Percentiles rank a stretch among this genome's conserved stretches.
phyloP scores from a whole-genome alignment of 2,113 vertebrate species.

The Candoia aspera region DNA sequence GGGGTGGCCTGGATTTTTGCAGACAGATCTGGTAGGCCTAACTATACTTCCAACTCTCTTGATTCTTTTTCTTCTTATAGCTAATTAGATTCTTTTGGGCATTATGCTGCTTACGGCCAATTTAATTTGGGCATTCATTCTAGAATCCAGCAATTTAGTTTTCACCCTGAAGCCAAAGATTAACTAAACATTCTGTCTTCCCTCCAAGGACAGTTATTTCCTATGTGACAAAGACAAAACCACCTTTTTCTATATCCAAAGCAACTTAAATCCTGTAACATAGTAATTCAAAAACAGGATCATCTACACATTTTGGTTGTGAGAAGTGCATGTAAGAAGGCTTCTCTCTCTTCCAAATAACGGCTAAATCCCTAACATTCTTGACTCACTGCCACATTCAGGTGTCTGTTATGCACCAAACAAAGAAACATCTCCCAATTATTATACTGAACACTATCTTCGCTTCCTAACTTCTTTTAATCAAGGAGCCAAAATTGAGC shows the following conservation, averaged over 20 bases:
- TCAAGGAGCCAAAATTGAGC: neutral
- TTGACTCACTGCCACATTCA: neutral
- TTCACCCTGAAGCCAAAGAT: neutral
- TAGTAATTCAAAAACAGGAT: neutral
- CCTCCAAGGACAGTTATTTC: neutral
- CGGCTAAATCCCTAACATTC: neutral
- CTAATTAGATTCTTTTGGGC: neutral
- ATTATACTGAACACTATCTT: neutral
- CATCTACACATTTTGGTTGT: neutral
- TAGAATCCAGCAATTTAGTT: too few species aligned
- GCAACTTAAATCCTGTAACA: neutral
- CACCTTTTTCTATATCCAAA: neutral
- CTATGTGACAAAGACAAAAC: neutral
- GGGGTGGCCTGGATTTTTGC: neutral
- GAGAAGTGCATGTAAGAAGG: neutral
- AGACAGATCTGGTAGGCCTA: neutral
- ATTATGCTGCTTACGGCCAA: neutral
- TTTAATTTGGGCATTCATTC: neutral
- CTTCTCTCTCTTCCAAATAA: neutral
- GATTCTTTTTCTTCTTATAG: neutral
- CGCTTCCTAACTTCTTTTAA: neutral
- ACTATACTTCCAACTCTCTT: neutral
- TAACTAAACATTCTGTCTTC: neutral
- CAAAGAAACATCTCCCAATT: neutral
- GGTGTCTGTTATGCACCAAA: neutral